Base-by-base conservation (phyloP, 2,888 invertebrate species). In the Petrolisthes manimaculis region DNA sequence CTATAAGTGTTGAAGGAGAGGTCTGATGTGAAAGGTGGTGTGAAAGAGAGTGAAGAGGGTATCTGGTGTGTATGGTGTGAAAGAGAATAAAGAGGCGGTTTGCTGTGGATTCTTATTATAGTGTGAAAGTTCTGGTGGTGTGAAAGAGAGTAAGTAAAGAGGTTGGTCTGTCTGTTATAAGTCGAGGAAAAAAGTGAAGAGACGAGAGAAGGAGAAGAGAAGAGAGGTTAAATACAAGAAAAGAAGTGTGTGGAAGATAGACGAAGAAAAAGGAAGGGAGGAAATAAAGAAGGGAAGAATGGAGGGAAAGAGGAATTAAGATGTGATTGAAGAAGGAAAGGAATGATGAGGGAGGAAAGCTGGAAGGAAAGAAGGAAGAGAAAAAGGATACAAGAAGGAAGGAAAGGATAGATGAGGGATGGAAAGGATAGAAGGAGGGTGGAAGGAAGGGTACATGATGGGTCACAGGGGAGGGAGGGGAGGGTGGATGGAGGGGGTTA, bases 381-480 rank as follows among this genome's bases (percentile, higher is more conserved):
- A n/a, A n/a, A 18, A n/a, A 18, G n/a, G 71, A 5, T 5, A 71
- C 5, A n/a, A 71, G 71, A 71, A 71, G n/a, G 71, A n/a, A n/a
- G 71, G n/a, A n/a, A n/a, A 71, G 71, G 71, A 21, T 71, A 21
- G 21, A 71, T 2, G 71, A 71, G n/a, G 21, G 71, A 5, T 1
- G 71, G 14, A 71, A 6, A n/a, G n/a, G 21, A 55, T 0, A 55
- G 14, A 79, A 55, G 8, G 54, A 79, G n/a, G 24, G 79, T 54
- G 80, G 55, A 55, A 80, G 55, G 56, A 80, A 80, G 14, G 80
- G 80, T 56, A 55, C 54, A 56, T 56, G 56, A 80, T 54, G 80
- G 24, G 79, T 56, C 55, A 55, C 21, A 80, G 56, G 56, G 80
- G 56, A 56, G 56, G 54, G 56, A 21, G 67, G 67, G 37, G 81